A percentile compares a stretch with the other conserved stretches of the same genome.
Evolutionary conservation across 2,888 invertebrate genomes (phyloP).

Genomic region (Drosophila pseudotakahashii): DNA sequence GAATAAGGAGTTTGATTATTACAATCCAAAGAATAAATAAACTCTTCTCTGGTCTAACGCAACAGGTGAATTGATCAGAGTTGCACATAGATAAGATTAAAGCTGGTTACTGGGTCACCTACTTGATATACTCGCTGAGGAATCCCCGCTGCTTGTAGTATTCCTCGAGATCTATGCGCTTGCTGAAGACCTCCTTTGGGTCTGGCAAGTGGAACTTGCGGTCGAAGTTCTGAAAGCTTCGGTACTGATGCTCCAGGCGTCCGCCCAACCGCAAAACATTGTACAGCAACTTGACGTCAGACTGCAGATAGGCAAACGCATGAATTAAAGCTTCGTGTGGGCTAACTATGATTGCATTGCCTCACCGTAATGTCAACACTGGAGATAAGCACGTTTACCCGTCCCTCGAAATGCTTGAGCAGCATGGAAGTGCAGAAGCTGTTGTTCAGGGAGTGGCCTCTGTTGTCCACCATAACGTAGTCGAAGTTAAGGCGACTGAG

Average conservation of each 20-base stretch:
- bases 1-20: background rate
- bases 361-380: conserved; percentile 82
- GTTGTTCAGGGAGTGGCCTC: conserved; percentile 81
- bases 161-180: conserved; percentile 81
- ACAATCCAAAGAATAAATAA: too few species aligned
- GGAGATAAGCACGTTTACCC: conserved; percentile 81
- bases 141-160: conserved; percentile 83
- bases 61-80: background rate
- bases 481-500: conserved; percentile 80
- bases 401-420: conserved; percentile 81
- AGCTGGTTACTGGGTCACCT: conserved; percentile 27
- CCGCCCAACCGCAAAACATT: conserved; percentile 81
- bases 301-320: conserved; percentile 52
- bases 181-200: conserved; percentile 74
- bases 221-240: conserved; percentile 73
- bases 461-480: conserved; percentile 81
- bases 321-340: background rate
- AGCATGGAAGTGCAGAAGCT: conserved; percentile 82
- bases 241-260: conserved; percentile 75
- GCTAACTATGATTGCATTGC: background rate
- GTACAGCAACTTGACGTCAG: conserved; percentile 81
- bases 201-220: conserved; percentile 80
- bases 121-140: conserved; percentile 83
- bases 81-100: background rate
- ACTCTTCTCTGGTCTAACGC: background rate